These are phyloP conservation scores for Proctacanthus coquilletti DNA, from an alignment of 1,140 invertebrate genomes.

Conservation along the genomic window DNA sequence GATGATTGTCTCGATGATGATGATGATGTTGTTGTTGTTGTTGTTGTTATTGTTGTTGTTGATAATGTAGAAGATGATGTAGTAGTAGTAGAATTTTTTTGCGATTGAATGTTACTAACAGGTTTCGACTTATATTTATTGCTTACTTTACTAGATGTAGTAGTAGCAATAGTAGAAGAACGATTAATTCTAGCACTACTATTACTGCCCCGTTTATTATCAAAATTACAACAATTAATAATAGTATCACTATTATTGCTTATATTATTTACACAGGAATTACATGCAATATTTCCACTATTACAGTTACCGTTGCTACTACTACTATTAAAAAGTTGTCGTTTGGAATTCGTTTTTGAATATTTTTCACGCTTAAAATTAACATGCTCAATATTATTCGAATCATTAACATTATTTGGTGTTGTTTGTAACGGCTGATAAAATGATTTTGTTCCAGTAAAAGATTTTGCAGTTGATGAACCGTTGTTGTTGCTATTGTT, in stretches of 20 bases:
- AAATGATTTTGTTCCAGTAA: neutral
- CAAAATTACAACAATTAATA: too few relatives aligned
- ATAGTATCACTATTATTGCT: too few relatives aligned
- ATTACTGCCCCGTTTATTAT: too few relatives aligned
- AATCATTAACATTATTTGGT: neutral
- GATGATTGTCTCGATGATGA: constrained; percentile 6
- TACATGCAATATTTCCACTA: too few relatives aligned
- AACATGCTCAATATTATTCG: neutral
- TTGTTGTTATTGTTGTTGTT: constrained; percentile 4
- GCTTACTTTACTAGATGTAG: too few relatives aligned
- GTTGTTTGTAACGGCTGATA: neutral
- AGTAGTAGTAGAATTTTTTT: too few relatives aligned
- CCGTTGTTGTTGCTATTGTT: neutral
- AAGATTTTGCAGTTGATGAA: neutral
- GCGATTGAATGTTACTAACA: constrained; percentile 4
- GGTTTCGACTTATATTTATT: too few relatives aligned
- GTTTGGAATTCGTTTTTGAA: neutral
- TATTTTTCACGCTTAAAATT: neutral
- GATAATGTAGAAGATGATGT: constrained; percentile 5
- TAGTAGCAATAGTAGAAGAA: too few relatives aligned
- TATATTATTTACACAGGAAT: too few relatives aligned
- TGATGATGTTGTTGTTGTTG: constrained; percentile 9
- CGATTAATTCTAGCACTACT: too few relatives aligned
- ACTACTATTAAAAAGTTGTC: neutral
- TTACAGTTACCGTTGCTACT: neutral